Conservation (phyloP, 2,888 invertebrate genomes). For the Protophormia terraenovae region DNA sequence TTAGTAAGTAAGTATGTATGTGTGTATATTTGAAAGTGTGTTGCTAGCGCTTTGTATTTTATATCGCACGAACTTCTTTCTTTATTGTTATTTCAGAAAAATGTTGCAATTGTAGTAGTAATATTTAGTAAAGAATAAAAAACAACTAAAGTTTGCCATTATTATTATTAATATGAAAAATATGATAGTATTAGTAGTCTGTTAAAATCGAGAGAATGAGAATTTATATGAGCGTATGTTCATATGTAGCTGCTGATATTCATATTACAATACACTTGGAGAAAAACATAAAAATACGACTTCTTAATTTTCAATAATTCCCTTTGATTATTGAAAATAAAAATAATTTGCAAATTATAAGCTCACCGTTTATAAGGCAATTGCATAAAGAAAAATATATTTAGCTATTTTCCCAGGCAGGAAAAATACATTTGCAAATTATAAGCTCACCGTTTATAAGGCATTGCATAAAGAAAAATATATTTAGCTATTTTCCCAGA, state of each 20-base stretch:
- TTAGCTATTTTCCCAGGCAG: too few relatives aligned
- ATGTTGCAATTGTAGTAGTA: conserved; percentile 5
- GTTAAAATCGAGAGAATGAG: conserved; percentile 4
- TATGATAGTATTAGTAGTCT: neutral
- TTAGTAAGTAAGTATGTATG: neutral
- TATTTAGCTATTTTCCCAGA: too few relatives aligned
- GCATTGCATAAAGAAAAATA: too few relatives aligned
- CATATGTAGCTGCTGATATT: neutral
- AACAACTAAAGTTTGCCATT: conserved; percentile 33
- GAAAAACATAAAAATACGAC: too few relatives aligned
- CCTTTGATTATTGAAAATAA: too few relatives aligned
- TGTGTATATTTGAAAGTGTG: neutral
- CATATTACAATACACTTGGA: neutral
- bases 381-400: too few relatives aligned
- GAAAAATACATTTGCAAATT: too few relatives aligned
- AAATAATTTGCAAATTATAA: too few relatives aligned
- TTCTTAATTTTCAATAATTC: too few relatives aligned
- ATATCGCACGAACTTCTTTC: conserved; percentile 12
- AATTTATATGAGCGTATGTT: too few relatives aligned
- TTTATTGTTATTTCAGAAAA: neutral
- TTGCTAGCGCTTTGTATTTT: neutral
- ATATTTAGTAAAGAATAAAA: conserved; percentile 30
- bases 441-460: too few relatives aligned
- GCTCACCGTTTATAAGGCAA: too few relatives aligned
- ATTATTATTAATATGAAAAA: neutral